Conservation (phyloP, 2,113 vertebrate genomes). For the Burhinus oedicnemus region DNA sequence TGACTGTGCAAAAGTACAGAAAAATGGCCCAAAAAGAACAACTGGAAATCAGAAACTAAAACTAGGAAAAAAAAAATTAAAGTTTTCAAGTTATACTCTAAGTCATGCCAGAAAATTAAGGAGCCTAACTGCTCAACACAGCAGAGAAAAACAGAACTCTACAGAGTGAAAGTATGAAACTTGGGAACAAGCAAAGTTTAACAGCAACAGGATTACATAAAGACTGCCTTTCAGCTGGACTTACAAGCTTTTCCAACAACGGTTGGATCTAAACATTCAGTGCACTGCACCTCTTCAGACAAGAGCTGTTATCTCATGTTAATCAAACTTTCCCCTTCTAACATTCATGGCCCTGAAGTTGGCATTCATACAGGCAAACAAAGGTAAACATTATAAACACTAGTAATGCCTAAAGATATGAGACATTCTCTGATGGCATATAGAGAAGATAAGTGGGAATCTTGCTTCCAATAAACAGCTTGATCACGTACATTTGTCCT, state of each 20-base stretch:
- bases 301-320: conserved; percentile 63
- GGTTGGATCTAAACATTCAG: conserved; percentile 62
- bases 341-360: conserved; percentile 79
- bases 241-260: conserved; percentile 46
- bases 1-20: conserved; percentile 59
- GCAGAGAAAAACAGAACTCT: conserved; percentile 67
- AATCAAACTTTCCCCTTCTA: conserved; percentile 65
- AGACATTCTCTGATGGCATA: conserved; percentile 69
- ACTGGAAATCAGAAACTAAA: conserved; percentile 61
- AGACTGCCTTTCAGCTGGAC: conserved; percentile 50
- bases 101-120: conserved; percentile 67
- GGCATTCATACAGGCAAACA: conserved; percentile 95
- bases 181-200: conserved; percentile 71
- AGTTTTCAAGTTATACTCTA: conserved; percentile 33
- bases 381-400: conserved; percentile 87
- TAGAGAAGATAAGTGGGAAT: conserved; percentile 72
- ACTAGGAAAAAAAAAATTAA: conserved; percentile 36
- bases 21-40: conserved; percentile 69
- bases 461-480: conserved; percentile 76
- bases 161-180: conserved; percentile 69
- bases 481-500: conserved; percentile 73
- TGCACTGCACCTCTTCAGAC: conserved; percentile 71
- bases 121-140: conserved; percentile 65
- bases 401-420: conserved; percentile 76
- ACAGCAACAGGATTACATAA: conserved; percentile 66